Percentiles rank a stretch among this genome's conserved stretches.
Conservation (phyloP, 2,113 vertebrate species). For the Menura novaehollandiae region DNA sequence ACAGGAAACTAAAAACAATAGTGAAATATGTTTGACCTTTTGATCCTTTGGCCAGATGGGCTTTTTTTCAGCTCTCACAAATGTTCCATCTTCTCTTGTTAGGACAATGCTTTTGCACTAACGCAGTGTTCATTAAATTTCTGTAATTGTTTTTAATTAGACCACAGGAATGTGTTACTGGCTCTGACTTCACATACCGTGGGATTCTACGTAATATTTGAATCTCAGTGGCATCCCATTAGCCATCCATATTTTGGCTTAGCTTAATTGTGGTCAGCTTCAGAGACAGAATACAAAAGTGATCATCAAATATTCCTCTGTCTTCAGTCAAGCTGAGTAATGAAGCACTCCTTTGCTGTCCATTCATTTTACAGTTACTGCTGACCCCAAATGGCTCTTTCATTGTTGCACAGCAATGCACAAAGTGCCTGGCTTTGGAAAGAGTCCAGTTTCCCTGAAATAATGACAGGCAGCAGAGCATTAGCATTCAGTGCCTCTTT, state of each 20-base stretch:
- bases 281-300: not conserved
- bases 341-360: constrained; percentile 5
- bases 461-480: constrained; percentile 16
- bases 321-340: constrained; percentile 39
- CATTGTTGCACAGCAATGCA: not conserved
- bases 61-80: not conserved
- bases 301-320: constrained; percentile 31
- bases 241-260: not conserved
- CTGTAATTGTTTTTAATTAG: constrained; percentile 27
- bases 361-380: constrained; percentile 40
- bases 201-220: not conserved
- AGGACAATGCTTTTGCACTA: not conserved
- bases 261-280: constrained; percentile 35
- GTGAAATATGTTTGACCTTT: constrained; percentile 11
- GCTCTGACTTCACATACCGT: not conserved
- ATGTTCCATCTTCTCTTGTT: not conserved
- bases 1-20: not conserved
- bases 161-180: not conserved
- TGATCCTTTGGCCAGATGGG: not conserved
- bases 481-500: not conserved
- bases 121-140: not conserved
- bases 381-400: constrained; percentile 37
- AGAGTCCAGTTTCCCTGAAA: constrained; percentile 16
- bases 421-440: constrained; percentile 28
- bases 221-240: constrained; percentile 1